Evolutionary conservation across 2,888 invertebrate genomes (phyloP), one percentile per base, ranked within the genome.

Genomic region (Acrocera orbiculus): DNA sequence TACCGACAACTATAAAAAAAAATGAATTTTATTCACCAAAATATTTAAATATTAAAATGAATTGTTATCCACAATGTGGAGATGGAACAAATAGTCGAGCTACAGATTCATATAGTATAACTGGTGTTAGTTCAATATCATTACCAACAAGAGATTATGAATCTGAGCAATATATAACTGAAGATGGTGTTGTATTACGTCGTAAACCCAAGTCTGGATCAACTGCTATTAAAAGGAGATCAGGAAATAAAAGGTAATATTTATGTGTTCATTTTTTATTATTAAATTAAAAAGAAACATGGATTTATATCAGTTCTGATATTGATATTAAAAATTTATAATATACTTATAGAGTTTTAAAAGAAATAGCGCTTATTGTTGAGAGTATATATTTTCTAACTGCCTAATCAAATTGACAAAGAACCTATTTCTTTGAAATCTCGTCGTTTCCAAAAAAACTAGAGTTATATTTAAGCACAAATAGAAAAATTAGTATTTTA

Each of bases 211-310:
- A 59, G 23, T 62, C 62, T 8, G 75, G 75, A 6, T 73, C 75
- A 4, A 70, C 76, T 2, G 77, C 76, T 4, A 76, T 78, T 31
- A 66, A 73, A 47, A 62, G 78, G 34, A 62, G 78, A 40, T 71
- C 76, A 4, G 76, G 77, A 20, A 70, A 71, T 43, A 62, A 73
- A 43, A 64, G 76, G 49, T 66, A 50, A 35, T n/a, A n/a, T n/a
- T n/a, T n/a, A n/a, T n/a, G n/a, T n/a, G n/a, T n/a, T n/a, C n/a
- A n/a, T n/a, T n/a, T n/a, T n/a, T n/a, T n/a, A n/a, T n/a, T n/a
- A n/a, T n/a, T n/a, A n/a, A n/a, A n/a, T n/a, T n/a, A n/a, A n/a
- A n/a, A n/a, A n/a, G n/a, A n/a, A n/a, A n/a, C n/a, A 30, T 20
- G 8, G 8, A 13, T 11, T n/a, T n/a, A n/a, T n/a, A n/a, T n/a